A percentile compares a stretch with the other conserved stretches of the same genome.
Conservation (phyloP, 1,140 invertebrate species). For the Rhyacophila brunnea region DNA sequence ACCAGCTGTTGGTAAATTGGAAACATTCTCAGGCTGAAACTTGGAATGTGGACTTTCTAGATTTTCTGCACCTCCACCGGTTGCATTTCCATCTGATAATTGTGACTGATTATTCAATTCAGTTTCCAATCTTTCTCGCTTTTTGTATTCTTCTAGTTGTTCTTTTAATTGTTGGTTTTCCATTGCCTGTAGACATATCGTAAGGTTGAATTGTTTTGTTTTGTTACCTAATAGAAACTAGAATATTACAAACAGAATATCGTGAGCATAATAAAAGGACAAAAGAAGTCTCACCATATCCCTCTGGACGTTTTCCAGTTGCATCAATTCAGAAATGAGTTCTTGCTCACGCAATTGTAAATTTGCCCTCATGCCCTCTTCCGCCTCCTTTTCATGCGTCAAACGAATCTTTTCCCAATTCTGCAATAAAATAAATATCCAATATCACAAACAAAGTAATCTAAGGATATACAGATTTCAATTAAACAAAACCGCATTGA, state of each 20-base stretch:
- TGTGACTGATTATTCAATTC: no score
- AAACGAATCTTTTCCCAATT: slow-evolving; percentile 48
- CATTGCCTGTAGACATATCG: slow-evolving; percentile 44
- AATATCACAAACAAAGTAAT: background rate
- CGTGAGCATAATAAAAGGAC: background rate
- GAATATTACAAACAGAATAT: no score
- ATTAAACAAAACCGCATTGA: slow-evolving; percentile 26
- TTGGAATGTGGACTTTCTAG: no score
- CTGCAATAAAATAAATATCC: slow-evolving; percentile 34
- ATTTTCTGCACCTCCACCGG: no score
- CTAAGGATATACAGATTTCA: no score
- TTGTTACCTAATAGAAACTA: background rate
- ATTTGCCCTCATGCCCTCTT: slow-evolving; percentile 50
- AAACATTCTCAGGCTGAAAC: no score
- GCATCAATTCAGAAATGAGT: slow-evolving; percentile 56
- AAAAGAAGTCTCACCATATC: slow-evolving; percentile 48
- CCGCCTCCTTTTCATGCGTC: slow-evolving; percentile 44
- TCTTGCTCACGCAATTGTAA: slow-evolving; percentile 55
- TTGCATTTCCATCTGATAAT: no score
- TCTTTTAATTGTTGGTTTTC: slow-evolving; percentile 55
- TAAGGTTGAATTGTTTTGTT: background rate
- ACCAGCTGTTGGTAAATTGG: no score
- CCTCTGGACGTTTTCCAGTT: slow-evolving; percentile 58
- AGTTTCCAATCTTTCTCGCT: slow-evolving; percentile 39
- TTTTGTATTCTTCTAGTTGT: slow-evolving; percentile 56